Base-by-base conservation (phyloP, 2,113 vertebrate genomes). In the Alligator sinensis region DNA sequence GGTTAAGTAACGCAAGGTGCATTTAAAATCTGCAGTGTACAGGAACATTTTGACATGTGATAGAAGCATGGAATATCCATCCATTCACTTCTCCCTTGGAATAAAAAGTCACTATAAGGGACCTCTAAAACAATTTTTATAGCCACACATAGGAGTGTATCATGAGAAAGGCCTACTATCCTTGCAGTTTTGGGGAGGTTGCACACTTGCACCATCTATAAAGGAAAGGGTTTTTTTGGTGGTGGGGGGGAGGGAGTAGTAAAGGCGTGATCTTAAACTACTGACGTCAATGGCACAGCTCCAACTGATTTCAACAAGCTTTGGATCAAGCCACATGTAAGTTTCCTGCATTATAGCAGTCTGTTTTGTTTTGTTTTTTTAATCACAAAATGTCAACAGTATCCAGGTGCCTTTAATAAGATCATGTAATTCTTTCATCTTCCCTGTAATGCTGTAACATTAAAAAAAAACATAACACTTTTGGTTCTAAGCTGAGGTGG, bases 311-410 rank as follows among this genome's bases (percentile, higher is more conserved):
- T 62, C n/a, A 57, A 14, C 64, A 17, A n/a, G 3, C 25, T 78
- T 72, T 59, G 60, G 55, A 28, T 60, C 64, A 11, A 9, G 30
- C 62, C 27, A 54, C 18, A 6, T 18, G 8, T 34, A 30, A n/a
- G 21, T 77, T 82, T 17, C 6, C 58, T 3, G 5, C 5, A 27
- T 61, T 34, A 62, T 14, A 77, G 78, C 61, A 59, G 9, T 3
- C 57, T 80, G 64, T 61, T 75, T 55, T 21, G 15, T 3, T 76
- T n/a, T 57, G 9, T 11, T 61, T 15, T 15, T 81, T 28, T 22
- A 82, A 86, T 30, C 21, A 24, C 11, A 82, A 70, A 87, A 94
- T 91, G 75, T 61, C 79, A 87, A 77, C 57, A 85, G 77, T 70
- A 62, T 28, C 4, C 79, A 92, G 86, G 89, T 90, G 85, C 38